phyloP scores from a whole-genome alignment of 2,113 vertebrate species.

The Eptesicus fuscus region DNA sequence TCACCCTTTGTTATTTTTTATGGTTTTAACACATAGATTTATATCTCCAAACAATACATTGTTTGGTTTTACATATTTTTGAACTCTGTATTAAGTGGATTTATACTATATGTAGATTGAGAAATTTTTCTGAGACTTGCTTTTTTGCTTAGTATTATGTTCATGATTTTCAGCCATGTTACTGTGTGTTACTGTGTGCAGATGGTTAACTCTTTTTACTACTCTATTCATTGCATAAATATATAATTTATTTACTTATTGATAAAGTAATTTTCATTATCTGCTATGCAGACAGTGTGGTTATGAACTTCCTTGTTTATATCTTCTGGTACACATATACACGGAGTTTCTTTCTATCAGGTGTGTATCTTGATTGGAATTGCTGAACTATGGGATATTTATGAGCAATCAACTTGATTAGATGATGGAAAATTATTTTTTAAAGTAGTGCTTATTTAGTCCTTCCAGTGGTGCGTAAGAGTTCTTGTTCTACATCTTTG shows the following conservation, averaged over 20 bases:
- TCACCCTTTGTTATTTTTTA: not conserved
- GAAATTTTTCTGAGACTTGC: not conserved
- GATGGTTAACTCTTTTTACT: not conserved
- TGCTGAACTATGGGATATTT: not conserved
- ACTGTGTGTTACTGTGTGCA: not conserved
- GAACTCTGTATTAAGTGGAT: not conserved
- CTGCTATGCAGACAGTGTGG: not conserved
- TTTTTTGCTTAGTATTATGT: not conserved
- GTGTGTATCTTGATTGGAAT: not conserved
- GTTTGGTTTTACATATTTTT: not conserved
- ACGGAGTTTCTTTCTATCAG: not conserved
- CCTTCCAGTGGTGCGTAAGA: not conserved
- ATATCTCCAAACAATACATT: not conserved
- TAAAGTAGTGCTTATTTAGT: not conserved
- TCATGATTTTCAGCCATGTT: not conserved
- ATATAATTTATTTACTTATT: not conserved
- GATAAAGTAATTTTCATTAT: not conserved
- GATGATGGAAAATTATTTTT: not conserved
- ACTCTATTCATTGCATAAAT: not conserved
- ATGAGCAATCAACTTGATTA: not conserved
- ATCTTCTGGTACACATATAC: not conserved
- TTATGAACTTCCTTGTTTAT: not conserved
- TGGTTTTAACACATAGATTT: not conserved
- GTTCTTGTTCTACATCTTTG: not conserved
- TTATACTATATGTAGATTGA: not conserved